Evolutionary conservation across 2,797 vertebrate species (phyloP).

Genomic region (Falco concolor): DNA sequence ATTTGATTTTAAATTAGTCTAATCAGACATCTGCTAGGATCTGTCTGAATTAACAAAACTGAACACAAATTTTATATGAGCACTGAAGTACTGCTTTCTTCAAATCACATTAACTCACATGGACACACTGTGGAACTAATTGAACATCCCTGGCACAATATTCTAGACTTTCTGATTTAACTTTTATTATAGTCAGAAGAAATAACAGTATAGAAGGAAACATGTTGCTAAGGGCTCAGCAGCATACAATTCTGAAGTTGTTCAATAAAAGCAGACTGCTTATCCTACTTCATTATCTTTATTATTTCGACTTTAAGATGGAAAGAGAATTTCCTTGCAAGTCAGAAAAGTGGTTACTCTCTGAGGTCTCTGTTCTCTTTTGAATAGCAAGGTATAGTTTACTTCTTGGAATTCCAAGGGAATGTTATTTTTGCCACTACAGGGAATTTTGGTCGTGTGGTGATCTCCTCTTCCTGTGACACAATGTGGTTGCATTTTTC

Average conservation of each 20-base stretch:
- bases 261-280: slow-evolving; percentile 27
- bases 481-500: background rate
- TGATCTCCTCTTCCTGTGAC: background rate
- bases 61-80: background rate
- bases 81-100: background rate
- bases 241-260: background rate
- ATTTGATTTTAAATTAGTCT: slow-evolving; percentile 41
- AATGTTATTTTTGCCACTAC: background rate
- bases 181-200: slow-evolving; percentile 22
- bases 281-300: background rate
- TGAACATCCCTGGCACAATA: background rate
- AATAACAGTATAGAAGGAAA: background rate
- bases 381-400: background rate
- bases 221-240: background rate
- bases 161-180: background rate
- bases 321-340: background rate
- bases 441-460: background rate
- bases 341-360: background rate
- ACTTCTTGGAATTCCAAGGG: background rate
- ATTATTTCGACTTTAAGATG: background rate
- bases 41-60: background rate
- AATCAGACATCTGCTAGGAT: slow-evolving; percentile 43
- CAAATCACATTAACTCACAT: background rate
- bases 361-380: background rate
- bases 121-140: slow-evolving; percentile 5